Evolutionary conservation across 1,140 invertebrate species (phyloP), one percentile per base, ranked within the genome.

Genomic region (Drosophila serrata): DNA sequence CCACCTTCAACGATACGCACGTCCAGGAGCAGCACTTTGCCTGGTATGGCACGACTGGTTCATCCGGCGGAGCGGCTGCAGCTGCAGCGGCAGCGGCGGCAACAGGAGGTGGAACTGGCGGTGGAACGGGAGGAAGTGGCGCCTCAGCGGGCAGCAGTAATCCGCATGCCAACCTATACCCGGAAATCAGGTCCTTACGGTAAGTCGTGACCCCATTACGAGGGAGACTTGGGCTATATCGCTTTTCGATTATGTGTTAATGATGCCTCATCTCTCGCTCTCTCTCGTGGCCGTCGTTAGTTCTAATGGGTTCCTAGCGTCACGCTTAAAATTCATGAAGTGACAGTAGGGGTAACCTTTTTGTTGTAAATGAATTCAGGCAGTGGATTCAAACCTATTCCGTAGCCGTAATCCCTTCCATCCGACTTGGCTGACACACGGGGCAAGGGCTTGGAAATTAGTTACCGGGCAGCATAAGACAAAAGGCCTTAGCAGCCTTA

Each of bases 1-100:
- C 97, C 1, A 95, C 96, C 4, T 98, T 99, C 93, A 98, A 99
- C 93, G 98, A 99, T 93, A 96, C 95, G 1, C 85, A 96, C 19
- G 98, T 99, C 0, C 95, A 96, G 59, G 96, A 97, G 91, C 95
- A 97, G 93, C 95, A 95, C 88, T 97, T 96, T 80, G 95, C 96
- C 1, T 96, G 96, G 96, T 98, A 97, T 91, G 97, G 97, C 13
- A 95, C 95, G n/a, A 94, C 94, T 39, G 70, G 70, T 3, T 53
- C 75, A 24, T 53, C 79, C 6, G 53, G 31, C 12, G 85, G 84
- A 43, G 63, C 53, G 19, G 76, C 80, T 58, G 84, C 65, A 46
- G 72, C 81, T 64, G 65, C 75, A 53, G 65, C 69, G 22, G 59
- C 70, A 31, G 46, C 51, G n/a, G n/a, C n/a, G 15, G 60, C 39